Base-by-base conservation (phyloP, 2,888 invertebrate species). In the Bellardia bayeri region DNA sequence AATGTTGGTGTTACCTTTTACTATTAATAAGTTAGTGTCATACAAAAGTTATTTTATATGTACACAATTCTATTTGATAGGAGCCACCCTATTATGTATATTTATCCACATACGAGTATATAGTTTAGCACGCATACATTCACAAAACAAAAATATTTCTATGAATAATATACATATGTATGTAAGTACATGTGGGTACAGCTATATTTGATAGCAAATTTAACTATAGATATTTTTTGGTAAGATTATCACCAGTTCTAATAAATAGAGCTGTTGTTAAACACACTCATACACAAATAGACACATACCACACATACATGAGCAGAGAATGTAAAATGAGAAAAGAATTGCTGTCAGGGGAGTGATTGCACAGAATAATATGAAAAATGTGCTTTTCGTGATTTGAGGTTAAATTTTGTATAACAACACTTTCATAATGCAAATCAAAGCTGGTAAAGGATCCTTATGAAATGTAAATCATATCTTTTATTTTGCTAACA, bases 281-380 rank as follows among this genome's bases (percentile, higher is more conserved):
- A 42, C 45, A 45, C 16, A 45, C 6, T n/a, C 23, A 45, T 23
- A 23, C 2, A 9, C 9, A 16, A 1, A 11, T n/a, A 40, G 9
- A 40, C 8, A 40, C n/a, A 33, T 49, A 14, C 49, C 33, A 45
- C 2, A 23, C 14, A 7, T 8, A 37, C 40, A 72, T 72, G 54
- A 56, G 56, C 23, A 56, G 23, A 40, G 56, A 56, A 42, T 72
- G 16, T 56, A 13, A 72, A 72, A 72, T 40, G 37, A 63, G 49
- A 3, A 49, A 76, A 51, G 49, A 23, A 76, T 51, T 51, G 63
- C 16, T 63, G n/a, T 16, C 75, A 37, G 13, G 75, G 64, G 75
- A 64, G 75, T 51, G 37, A 76, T 76, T 51, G 51, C 63, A 37
- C 16, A 40, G n/a, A 75, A 7, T 30, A 30, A 13, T 74, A 61